Conservation (phyloP, 2,888 invertebrate genomes). For the Zele albiditarsus region DNA sequence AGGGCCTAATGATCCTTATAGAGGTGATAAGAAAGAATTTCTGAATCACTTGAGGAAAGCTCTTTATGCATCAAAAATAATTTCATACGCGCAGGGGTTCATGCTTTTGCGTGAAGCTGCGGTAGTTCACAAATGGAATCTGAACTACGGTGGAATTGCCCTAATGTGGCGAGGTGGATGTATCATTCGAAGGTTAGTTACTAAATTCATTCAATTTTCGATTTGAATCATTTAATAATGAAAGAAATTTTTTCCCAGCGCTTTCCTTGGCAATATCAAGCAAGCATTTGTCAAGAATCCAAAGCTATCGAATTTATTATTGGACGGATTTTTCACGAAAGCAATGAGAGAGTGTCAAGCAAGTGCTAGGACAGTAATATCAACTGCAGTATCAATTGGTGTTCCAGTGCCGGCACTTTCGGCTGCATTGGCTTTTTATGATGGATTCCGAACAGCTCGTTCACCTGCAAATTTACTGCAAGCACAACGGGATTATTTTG, state of each 20-base stretch:
- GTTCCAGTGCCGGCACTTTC: slow-evolving; percentile 95
- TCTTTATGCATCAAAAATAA: slow-evolving; percentile 97
- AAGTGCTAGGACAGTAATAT: slow-evolving; percentile 90
- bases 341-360: slow-evolving; percentile 87
- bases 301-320: slow-evolving; percentile 86
- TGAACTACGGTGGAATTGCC: slow-evolving; percentile 98
- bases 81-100: slow-evolving; percentile 98
- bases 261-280: slow-evolving; percentile 93
- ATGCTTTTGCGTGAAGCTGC: slow-evolving; percentile 97
- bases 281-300: slow-evolving; percentile 93
- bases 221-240: not conserved
- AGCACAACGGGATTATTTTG: slow-evolving; percentile 98
- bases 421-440: slow-evolving; percentile 96
- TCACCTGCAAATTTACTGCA: slow-evolving; percentile 97
- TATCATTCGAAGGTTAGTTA: slow-evolving; percentile 89
- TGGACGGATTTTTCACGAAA: slow-evolving; percentile 94
- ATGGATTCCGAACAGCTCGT: slow-evolving; percentile 90
- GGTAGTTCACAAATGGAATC: slow-evolving; percentile 90
- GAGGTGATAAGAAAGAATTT: slow-evolving; percentile 85
- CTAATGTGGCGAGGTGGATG: slow-evolving; percentile 99
- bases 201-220: not conserved
- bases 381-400: slow-evolving; percentile 82
- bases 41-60: slow-evolving; percentile 90
- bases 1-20: slow-evolving; percentile 79
- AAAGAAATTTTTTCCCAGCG: slow-evolving; percentile 73